Conservation (phyloP, 2,113 vertebrate species). For the Rattus rattus region DNA sequence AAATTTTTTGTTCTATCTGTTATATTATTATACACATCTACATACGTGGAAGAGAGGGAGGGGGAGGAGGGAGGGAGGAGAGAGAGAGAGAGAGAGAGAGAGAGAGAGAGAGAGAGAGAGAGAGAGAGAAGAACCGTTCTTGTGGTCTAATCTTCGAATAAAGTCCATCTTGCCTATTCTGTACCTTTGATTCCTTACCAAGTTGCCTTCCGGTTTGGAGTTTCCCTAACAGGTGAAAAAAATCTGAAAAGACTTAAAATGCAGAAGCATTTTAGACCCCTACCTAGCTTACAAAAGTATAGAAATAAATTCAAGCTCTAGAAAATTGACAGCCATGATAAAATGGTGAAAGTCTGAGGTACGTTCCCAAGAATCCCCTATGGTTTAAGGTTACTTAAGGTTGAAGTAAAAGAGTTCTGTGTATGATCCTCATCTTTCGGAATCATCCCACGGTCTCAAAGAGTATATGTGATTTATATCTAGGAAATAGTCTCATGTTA, state of each 20-base stretch:
- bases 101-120: background rate
- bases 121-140: background rate
- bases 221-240: background rate
- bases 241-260: slow-evolving; percentile 52
- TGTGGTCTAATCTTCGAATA: slow-evolving; percentile 38
- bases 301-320: slow-evolving; percentile 51
- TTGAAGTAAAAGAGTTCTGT: slow-evolving; percentile 29
- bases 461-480: background rate
- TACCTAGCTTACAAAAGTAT: background rate
- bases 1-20: slow-evolving; percentile 19
- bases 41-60: background rate
- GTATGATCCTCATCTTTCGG: background rate
- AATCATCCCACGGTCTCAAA: background rate
- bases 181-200: background rate
- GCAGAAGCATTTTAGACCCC: slow-evolving; percentile 25
- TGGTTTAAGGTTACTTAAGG: background rate
- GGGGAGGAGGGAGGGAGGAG: background rate
- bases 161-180: background rate
- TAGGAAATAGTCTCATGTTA: background rate
- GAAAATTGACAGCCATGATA: slow-evolving; percentile 46
- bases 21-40: background rate
- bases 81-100: background rate
- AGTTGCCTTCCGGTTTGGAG: slow-evolving; percentile 35
- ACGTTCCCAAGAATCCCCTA: slow-evolving; percentile 24
- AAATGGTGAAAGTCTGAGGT: slow-evolving; percentile 14